Base-by-base conservation (phyloP, 2,797 vertebrate species). In the Poecilia velifera region DNA sequence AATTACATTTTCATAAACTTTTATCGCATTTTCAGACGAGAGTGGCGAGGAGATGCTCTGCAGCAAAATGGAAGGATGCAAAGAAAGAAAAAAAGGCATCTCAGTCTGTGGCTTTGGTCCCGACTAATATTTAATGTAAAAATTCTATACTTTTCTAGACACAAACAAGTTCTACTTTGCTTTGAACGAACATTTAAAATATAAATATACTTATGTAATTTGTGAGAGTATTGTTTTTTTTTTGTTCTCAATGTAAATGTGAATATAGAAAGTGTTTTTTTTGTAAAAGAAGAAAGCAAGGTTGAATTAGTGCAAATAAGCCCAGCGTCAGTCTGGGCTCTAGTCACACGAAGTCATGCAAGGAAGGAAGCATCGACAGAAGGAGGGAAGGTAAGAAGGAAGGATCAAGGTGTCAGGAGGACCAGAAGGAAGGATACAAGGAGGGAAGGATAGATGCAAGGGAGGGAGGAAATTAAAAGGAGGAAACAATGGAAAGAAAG, bases 1-100 rank as follows among this genome's bases (percentile, higher is more conserved):
- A 86, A 76, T 77, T 71, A 55, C 34, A 59, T 80, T 78, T 76
- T 74, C 39, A 41, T 51, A 31, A 75, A 39, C 71, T 77, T 72
- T 79, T 62, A 59, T 36, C 20, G 9, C 39, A 31, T 82, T 80
- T 87, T 45, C 73, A 77, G 34, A 64, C 59, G 3, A 70, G n/a
- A 68, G 66, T 53, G 47, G 57, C 18, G 4, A 55, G n/a, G 59
- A 77, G 51, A 59, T 3, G 20, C 47, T 78, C 64, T 43, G 53
- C 22, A 46, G 31, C 49, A 39, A 66, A 83, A 73, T 14, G 13
- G 51, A 73, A 78, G 47, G 64, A 64, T 36, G 53, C 34, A 49
- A 55, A 53, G 2, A 49, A 49, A 53, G 45, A 59, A 13, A 57
- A 13, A 31, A 68, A 68, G 14, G 18, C 49, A 74, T 74, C 72